Percentiles rank a stretch among this genome's conserved stretches.
Evolutionary conservation across 2,113 vertebrate species (phyloP).

Genomic region (Apistogramma diplotaenia): DNA sequence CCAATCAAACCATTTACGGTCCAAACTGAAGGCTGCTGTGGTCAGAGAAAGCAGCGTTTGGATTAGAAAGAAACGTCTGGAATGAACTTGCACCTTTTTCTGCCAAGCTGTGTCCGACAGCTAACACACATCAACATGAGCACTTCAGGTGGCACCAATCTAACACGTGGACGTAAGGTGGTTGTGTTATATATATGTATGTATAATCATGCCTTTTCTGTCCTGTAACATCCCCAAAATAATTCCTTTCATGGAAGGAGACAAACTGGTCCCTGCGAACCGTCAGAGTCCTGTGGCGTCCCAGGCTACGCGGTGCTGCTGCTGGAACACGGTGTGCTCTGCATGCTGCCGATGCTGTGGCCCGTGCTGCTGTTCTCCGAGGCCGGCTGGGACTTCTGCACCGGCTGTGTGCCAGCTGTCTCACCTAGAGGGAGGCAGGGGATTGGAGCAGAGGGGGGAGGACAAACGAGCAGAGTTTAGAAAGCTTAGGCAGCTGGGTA

Average conservation of each 20-base stretch:
- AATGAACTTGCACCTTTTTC: too few species aligned
- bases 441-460: too few species aligned
- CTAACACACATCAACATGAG: background rate
- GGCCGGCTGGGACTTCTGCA: constrained; percentile 80
- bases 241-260: constrained; percentile 46
- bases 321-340: constrained; percentile 96
- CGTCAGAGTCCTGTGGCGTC: background rate
- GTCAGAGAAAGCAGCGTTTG: constrained; percentile 55
- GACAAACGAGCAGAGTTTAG: too few species aligned
- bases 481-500: too few species aligned
- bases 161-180: background rate
- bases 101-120: constrained; percentile 1
- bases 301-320: constrained; percentile 86
- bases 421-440: constrained; percentile 82
- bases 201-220: constrained; percentile 52
- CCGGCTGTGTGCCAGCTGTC: constrained; percentile 77
- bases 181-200: constrained; percentile 29
- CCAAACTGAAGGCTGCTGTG: constrained; percentile 31
- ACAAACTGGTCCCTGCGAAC: constrained; percentile 42
- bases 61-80: constrained; percentile 42
- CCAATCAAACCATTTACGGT: constrained; percentile 58
- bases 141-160: constrained; percentile 3
- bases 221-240: background rate
- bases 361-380: constrained; percentile 95
- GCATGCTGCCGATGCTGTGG: constrained; percentile 94